Evolutionary conservation across 1,140 invertebrate genomes (phyloP).

Genomic region (Panagrolaimus sp.): DNA sequence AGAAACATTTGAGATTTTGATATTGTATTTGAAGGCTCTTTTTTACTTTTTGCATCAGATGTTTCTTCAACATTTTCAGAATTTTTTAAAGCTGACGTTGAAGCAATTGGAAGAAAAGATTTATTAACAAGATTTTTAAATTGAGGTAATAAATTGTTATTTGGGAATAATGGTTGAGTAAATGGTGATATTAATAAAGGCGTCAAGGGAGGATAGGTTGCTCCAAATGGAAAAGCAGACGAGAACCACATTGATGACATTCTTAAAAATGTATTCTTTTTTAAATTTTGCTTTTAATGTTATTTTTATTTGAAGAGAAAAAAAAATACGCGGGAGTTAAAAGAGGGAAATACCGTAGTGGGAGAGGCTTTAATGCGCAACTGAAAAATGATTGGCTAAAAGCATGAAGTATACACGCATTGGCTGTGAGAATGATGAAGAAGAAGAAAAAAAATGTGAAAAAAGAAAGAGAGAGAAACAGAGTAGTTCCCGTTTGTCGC

Average conservation of each 20-base stretch:
- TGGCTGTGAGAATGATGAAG: neutral
- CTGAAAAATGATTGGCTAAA: neutral
- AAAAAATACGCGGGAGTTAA: neutral
- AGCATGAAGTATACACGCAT: neutral
- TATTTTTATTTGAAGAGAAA: neutral
- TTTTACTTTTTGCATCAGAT: neutral
- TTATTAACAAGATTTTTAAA: neutral
- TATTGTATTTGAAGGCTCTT: neutral
- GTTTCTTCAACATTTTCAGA: neutral
- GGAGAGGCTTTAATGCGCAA: conserved; percentile 1
- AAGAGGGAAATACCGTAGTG: neutral
- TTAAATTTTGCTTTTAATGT: neutral
- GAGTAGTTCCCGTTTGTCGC: too few species aligned
- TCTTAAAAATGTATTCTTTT: neutral
- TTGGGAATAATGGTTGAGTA: neutral
- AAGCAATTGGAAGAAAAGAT: neutral
- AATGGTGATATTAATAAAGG: neutral
- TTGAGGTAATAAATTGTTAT: neutral
- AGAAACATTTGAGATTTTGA: conserved; percentile 26
- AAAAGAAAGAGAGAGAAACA: too few species aligned
- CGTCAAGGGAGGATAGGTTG: neutral
- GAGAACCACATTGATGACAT: conserved; percentile 10
- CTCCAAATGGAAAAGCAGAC: neutral
- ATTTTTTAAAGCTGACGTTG: neutral
- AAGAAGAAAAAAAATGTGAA: neutral